Conservation (phyloP, 2,888 invertebrate genomes). For the Oasisia sp. region DNA sequence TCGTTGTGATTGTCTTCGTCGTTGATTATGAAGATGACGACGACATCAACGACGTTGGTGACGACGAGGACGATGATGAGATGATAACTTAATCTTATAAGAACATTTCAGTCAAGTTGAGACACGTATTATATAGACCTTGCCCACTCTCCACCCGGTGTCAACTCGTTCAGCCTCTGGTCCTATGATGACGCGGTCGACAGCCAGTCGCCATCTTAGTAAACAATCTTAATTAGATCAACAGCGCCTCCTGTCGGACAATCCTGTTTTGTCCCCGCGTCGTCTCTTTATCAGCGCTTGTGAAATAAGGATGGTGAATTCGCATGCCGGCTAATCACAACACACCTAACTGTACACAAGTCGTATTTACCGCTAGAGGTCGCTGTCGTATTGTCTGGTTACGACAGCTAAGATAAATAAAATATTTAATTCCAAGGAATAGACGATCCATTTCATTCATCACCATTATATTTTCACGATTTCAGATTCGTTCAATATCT, state of each 20-base stretch:
- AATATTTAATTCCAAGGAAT: not conserved
- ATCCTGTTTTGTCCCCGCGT: not conserved
- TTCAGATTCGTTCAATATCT: too few relatives aligned
- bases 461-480: too few relatives aligned
- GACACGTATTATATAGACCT: not conserved
- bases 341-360: not conserved
- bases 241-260: not conserved
- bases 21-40: not conserved
- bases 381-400: not conserved
- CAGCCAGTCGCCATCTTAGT: not conserved
- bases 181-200: not conserved
- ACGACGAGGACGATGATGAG: too few relatives aligned
- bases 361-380: not conserved
- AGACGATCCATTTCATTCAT: too few relatives aligned
- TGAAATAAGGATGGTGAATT: not conserved
- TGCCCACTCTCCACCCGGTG: not conserved
- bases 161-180: not conserved
- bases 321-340: not conserved
- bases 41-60: too few relatives aligned
- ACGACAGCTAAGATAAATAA: not conserved
- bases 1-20: not conserved
- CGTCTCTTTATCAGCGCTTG: not conserved
- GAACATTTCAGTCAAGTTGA: too few relatives aligned
- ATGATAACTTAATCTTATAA: too few relatives aligned
- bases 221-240: not conserved